A percentile compares a stretch with the other conserved stretches of the same genome.
Conservation (phyloP, 1,140 invertebrate species). For the Copidosoma floridanum region DNA sequence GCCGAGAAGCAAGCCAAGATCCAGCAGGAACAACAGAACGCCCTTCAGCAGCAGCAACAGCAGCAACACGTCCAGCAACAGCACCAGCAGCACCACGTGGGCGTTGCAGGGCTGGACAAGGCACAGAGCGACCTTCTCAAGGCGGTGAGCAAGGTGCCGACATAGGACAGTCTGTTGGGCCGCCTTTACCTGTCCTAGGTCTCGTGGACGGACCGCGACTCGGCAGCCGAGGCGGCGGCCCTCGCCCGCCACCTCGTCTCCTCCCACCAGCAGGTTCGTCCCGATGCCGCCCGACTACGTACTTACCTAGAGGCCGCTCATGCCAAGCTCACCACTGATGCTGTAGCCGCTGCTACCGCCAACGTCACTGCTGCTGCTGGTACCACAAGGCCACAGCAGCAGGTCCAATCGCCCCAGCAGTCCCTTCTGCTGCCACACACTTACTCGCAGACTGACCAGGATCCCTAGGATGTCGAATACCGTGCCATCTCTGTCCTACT, state of each 20-base stretch:
- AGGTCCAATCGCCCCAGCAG: neutral
- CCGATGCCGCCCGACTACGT: slow-evolving; percentile 31
- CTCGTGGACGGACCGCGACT: slow-evolving; percentile 19
- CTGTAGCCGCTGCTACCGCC: neutral
- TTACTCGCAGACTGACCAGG: slow-evolving; percentile 4
- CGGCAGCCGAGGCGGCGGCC: neutral
- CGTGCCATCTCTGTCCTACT: too few species aligned
- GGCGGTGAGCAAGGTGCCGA: slow-evolving; percentile 66
- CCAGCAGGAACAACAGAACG: slow-evolving; percentile 59
- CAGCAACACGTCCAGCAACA: slow-evolving; percentile 66
- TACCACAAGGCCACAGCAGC: neutral
- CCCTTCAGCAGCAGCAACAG: slow-evolving; percentile 68
- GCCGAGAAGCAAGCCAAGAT: slow-evolving; percentile 80
- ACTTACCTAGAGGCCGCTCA: slow-evolving; percentile 37
- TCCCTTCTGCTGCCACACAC: neutral
- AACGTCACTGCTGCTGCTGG: neutral
- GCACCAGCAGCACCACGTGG: slow-evolving; percentile 63
- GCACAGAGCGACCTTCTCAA: slow-evolving; percentile 65
- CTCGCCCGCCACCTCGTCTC: slow-evolving; percentile 10
- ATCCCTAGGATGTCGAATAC: slow-evolving; percentile 3
- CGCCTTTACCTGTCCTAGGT: slow-evolving; percentile 43
- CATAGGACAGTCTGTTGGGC: slow-evolving; percentile 56
- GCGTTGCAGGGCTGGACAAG: slow-evolving; percentile 64
- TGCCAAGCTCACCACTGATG: neutral
- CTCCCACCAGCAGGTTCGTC: slow-evolving; percentile 17